Evolutionary conservation across 2,113 vertebrate species (phyloP).

Genomic region (Semnornis frantzii): DNA sequence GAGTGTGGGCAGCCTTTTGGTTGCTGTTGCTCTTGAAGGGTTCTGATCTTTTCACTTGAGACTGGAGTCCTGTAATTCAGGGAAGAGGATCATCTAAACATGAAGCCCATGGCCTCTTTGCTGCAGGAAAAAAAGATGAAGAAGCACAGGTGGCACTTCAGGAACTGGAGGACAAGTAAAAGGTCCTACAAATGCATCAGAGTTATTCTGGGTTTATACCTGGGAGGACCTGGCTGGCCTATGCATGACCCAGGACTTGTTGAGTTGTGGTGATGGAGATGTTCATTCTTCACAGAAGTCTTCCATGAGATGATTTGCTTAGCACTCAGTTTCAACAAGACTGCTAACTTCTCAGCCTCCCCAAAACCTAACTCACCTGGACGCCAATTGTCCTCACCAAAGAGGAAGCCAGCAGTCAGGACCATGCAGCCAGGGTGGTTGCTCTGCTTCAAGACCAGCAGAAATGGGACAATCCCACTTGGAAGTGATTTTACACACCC

Average conservation of each 20-base stretch:
- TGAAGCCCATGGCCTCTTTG: neutral
- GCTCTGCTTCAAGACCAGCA: neutral
- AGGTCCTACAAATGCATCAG: neutral
- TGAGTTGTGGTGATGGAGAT: neutral
- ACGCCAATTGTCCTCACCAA: too few species aligned
- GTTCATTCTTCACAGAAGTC: neutral
- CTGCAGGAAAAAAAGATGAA: neutral
- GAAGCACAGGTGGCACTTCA: neutral
- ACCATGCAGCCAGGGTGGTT: neutral
- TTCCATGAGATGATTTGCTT: neutral
- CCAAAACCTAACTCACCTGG: neutral
- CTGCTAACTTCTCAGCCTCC: neutral
- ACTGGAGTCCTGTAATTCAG: neutral
- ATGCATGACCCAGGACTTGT: rapidly evolving
- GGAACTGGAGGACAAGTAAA: neutral
- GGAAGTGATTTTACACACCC: neutral
- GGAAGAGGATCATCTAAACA: neutral
- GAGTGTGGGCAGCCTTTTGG: neutral
- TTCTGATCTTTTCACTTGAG: neutral
- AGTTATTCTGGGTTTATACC: neutral
- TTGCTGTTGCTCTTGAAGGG: neutral
- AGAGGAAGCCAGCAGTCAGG: neutral
- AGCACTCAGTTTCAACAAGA: neutral
- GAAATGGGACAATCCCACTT: neutral
- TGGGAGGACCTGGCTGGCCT: neutral